Evolutionary conservation across 2,113 vertebrate species (phyloP).

Genomic region (Microtus montanus): DNA sequence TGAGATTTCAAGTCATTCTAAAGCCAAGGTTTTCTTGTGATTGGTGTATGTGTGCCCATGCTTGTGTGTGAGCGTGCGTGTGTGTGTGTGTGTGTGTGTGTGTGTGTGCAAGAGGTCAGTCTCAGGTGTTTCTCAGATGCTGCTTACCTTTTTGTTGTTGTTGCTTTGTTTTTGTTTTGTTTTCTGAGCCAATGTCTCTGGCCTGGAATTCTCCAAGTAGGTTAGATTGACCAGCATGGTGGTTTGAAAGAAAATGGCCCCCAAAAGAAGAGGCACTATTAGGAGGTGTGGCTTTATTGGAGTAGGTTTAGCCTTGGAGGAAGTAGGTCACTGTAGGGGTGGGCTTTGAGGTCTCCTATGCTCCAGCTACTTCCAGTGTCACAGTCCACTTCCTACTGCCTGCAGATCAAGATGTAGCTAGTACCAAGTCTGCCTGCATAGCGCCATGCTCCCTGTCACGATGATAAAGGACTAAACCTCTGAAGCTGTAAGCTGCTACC

Average conservation of each 20-base stretch:
- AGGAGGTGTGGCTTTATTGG: too few species aligned
- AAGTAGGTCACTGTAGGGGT: too few species aligned
- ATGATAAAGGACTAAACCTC: too few species aligned
- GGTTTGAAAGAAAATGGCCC: too few species aligned
- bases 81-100: background rate
- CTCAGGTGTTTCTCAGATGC: background rate
- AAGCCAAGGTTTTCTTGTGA: background rate
- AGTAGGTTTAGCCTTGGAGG: too few species aligned
- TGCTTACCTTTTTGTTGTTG: background rate
- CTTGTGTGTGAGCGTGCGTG: background rate
- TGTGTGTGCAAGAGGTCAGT: background rate
- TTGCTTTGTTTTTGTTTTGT: background rate
- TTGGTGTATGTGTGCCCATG: background rate
- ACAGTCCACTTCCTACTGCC: too few species aligned
- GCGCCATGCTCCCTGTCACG: fast-evolving
- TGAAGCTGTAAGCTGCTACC: too few species aligned
- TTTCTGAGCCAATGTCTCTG: background rate
- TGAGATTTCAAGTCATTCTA: background rate
- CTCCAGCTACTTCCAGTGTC: too few species aligned
- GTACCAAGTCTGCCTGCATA: too few species aligned
- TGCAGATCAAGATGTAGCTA: too few species aligned
- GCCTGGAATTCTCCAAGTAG: background rate
- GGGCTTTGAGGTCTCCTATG: too few species aligned
- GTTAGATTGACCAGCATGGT: background rate
- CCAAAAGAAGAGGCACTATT: too few species aligned